These are phyloP conservation scores for Erethizon dorsatum DNA, from an alignment of 2,797 vertebrate genomes.

Conservation along the genomic window DNA sequence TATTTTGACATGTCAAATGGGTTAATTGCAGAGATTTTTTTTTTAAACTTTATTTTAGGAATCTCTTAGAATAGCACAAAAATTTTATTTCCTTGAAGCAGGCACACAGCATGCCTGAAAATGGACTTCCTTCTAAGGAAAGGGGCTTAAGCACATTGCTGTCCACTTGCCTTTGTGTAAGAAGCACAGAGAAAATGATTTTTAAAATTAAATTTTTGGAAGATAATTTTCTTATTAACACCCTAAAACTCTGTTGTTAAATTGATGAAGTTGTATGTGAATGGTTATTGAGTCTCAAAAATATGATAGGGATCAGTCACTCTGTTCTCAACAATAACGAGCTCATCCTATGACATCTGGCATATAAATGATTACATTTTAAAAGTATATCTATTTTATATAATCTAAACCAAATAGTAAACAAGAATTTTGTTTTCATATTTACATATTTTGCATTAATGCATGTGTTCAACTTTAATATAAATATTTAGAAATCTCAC, in stretches of 20 bases:
- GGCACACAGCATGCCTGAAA: not conserved
- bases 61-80: conserved; percentile 5
- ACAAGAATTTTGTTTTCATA: not conserved
- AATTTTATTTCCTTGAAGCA: conserved; percentile 14
- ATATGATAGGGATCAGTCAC: not conserved
- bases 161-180: not conserved
- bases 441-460: not conserved
- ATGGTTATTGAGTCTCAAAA: not conserved
- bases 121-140: not conserved
- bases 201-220: not conserved
- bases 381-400: not conserved
- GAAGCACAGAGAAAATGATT: not conserved
- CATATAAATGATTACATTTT: not conserved
- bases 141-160: not conserved
- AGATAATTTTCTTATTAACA: not conserved
- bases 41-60: conserved; percentile 20
- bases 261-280: not conserved
- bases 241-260: not conserved
- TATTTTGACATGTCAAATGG: conserved; percentile 57
- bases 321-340: not conserved
- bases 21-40: not conserved
- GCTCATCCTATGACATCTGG: not conserved
- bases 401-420: conserved; percentile 1
- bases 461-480: not conserved
- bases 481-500: not conserved